Evolutionary conservation across 1,140 invertebrate species (phyloP), one percentile per base, ranked within the genome.

Genomic region (Temnothorax longispinosus): DNA sequence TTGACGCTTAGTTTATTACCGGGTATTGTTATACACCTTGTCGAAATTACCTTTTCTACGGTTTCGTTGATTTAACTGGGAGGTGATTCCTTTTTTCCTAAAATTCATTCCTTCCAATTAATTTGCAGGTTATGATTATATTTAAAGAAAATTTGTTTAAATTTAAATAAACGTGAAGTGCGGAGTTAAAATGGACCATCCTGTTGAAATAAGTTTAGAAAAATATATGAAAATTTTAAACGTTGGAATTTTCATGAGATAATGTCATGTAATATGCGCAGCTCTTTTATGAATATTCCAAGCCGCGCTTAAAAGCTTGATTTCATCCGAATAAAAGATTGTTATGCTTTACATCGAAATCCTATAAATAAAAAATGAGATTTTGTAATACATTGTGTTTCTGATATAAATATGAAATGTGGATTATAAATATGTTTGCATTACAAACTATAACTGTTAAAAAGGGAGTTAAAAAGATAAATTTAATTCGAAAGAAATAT

Each of bases 211-310:
- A 38, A 74, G 41, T 75, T 8, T 35, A 38, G 13, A 84, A 75
- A 62, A 64, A 62, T 62, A 35, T 50, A 38, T 60, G 52, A 82
- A 84, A 84, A 74, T 84, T 62, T 84, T 47, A 27, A 60, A 38
- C 41, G 32, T 27, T 74, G 5, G 35, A 84, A 74, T 74, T 84
- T 84, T 72, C 27, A 54, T 54, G 41, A n/a, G 41, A 82, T 82
- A 72, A 72, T 27, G 5, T 47, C 21, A 47, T 35, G 41, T 74
- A 60, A 1, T 81, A 74, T 56, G 13, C 18, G n/a, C 35, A 75
- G 32, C 18, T 47, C 11, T 60, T 11, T 47, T 60, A 74, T 35
- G 13, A 72, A 75, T 84, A 50, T 60, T 62, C n/a, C 18, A 27
- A n/a, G 21, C 38, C 54, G 13, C 47, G 47, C 21, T 67, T 41